phyloP scores from a whole-genome alignment of 2,113 vertebrate species.

The Heterochromis multidens region DNA sequence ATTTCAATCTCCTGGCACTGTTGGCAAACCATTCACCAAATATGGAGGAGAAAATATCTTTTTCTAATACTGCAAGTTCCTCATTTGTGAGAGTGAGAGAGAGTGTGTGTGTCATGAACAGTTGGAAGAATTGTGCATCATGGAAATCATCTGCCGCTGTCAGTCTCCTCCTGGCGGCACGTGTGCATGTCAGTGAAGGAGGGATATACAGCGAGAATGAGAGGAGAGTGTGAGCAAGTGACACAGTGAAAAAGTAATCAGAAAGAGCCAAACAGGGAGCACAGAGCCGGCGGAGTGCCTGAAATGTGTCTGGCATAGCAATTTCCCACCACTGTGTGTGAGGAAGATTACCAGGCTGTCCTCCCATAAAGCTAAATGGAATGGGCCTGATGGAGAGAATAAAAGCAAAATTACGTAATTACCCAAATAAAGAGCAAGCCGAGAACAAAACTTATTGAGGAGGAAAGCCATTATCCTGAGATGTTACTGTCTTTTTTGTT shows the following conservation, averaged over 20 bases:
- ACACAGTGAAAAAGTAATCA: conserved; percentile 62
- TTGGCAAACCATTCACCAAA: conserved; percentile 23
- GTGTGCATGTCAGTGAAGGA: conserved; percentile 47
- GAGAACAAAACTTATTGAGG: conserved; percentile 21
- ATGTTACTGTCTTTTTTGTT: conserved; percentile 1
- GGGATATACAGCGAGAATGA: conserved; percentile 13
- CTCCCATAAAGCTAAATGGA: conserved; percentile 65
- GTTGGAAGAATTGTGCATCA: conserved; percentile 58
- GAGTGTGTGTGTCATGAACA: conserved; percentile 33
- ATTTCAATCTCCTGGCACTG: conserved; percentile 39
- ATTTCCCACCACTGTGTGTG: conserved; percentile 44
- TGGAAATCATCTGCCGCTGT: conserved; percentile 78
- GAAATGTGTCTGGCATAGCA: conserved; percentile 67
- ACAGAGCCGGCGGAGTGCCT: conserved; percentile 35
- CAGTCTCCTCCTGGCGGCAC: conserved; percentile 66
- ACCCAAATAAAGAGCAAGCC: conserved; percentile 49
- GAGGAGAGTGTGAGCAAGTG: conserved; percentile 36
- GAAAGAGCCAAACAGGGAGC: conserved; percentile 53
- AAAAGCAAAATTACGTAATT: conserved; percentile 60
- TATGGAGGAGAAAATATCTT: background rate
- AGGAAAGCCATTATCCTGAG: conserved; percentile 31
- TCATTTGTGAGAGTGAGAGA: conserved; percentile 13
- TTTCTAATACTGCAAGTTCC: conserved; percentile 3
- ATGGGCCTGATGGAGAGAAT: conserved; percentile 55
- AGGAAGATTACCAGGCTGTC: conserved; percentile 57